Evolutionary conservation across 2,888 invertebrate species (phyloP).

Genomic region (Lycaena phlaeas): DNA sequence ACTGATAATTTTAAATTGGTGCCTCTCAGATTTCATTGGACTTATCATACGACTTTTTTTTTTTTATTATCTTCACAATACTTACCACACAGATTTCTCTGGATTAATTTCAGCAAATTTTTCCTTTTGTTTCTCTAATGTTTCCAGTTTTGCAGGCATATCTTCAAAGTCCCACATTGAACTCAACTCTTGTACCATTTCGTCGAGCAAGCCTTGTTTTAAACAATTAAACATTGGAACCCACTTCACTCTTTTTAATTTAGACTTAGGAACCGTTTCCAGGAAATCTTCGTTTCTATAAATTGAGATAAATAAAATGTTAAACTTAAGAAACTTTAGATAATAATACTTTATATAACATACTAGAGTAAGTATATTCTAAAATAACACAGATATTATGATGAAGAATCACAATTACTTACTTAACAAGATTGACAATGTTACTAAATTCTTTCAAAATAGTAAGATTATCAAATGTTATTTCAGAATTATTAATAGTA

Average conservation of each 20-base stretch:
- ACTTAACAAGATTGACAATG: conserved; percentile 54
- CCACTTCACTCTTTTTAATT: conserved; percentile 56
- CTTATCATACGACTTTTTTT: too few species aligned
- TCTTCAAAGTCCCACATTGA: conserved; percentile 62
- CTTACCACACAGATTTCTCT: conserved; percentile 37
- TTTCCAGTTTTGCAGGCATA: conserved; percentile 49
- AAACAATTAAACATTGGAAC: conserved; percentile 55
- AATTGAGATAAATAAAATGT: too few species aligned
- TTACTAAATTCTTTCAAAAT: conserved; percentile 58
- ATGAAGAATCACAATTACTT: conserved; percentile 12
- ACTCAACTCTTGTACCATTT: conserved; percentile 53
- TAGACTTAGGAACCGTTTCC: conserved; percentile 52
- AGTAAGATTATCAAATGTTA: conserved; percentile 50
- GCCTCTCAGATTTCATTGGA: too few species aligned
- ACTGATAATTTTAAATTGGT: too few species aligned
- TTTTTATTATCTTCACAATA: too few species aligned
- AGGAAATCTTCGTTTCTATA: conserved; percentile 60
- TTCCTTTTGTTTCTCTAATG: conserved; percentile 51
- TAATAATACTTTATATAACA: conserved; percentile 27
- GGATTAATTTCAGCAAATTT: conserved; percentile 41
- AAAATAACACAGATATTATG: conserved; percentile 7
- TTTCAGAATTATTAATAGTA: conserved; percentile 38
- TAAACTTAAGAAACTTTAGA: neutral
- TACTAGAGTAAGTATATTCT: too few species aligned
- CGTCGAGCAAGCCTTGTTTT: conserved; percentile 51